These are phyloP conservation scores for Diorhabda sublineata DNA, from an alignment of 1,140 invertebrate genomes.

Conservation along the genomic window DNA sequence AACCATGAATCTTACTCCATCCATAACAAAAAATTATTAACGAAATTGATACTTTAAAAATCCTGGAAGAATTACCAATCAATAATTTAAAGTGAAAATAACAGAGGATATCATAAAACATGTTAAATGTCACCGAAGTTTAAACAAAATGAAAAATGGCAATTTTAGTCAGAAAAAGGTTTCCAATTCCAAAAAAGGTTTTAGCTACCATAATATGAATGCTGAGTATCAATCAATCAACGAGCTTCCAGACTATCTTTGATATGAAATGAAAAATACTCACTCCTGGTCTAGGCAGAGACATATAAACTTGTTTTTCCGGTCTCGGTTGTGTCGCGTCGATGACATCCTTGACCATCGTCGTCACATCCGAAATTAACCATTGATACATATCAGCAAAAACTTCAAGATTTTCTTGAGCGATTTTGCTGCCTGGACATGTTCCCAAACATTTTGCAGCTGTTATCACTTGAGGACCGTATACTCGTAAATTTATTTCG, in stretches of 20 bases:
- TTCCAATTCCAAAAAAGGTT: no score
- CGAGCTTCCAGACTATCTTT: not conserved
- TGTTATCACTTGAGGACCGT: conserved; percentile 90
- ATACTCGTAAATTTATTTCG: conserved; percentile 90
- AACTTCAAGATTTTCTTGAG: conserved; percentile 95
- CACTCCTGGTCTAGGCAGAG: conserved; percentile 88
- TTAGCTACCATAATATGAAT: no score
- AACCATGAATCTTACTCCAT: no score
- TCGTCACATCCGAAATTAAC: conserved; percentile 81
- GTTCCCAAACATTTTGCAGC: conserved; percentile 87
- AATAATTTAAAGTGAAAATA: no score
- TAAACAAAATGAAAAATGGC: no score
- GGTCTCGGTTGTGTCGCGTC: conserved; percentile 73
- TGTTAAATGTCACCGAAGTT: no score
- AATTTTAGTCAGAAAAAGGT: no score
- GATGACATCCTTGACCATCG: conserved; percentile 83
- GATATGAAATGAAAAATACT: conserved; percentile 15
- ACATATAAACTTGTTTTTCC: conserved; percentile 91
- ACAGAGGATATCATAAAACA: no score
- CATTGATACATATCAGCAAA: conserved; percentile 98
- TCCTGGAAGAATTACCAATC: no score
- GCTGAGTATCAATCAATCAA: no score
- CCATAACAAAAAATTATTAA: no score
- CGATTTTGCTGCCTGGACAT: conserved; percentile 91
- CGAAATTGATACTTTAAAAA: no score